Conservation (phyloP, 1,140 invertebrate genomes). For the Varroa destructor region DNA sequence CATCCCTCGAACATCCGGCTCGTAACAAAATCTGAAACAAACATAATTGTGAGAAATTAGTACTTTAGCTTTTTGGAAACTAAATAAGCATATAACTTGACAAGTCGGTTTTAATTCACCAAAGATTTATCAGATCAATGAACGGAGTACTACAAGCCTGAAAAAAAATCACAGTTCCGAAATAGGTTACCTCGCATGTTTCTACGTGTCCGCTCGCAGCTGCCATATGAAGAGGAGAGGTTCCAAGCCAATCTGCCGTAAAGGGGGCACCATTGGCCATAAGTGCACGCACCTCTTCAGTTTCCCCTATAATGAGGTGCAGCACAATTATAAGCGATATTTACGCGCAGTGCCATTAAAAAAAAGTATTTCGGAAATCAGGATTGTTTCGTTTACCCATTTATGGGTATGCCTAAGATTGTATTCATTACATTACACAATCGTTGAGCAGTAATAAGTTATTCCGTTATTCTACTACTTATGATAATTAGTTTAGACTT, state of each 20-base stretch:
- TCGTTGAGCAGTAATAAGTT: too few relatives aligned
- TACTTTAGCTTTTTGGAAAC: background rate
- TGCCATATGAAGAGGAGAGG: constrained; percentile 71
- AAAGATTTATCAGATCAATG: background rate
- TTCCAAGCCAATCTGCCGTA: constrained; percentile 74
- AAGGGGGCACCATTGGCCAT: constrained; percentile 77
- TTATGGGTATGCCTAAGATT: too few relatives aligned
- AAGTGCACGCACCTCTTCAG: constrained; percentile 58
- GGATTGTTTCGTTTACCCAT: too few relatives aligned
- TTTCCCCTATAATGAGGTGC: constrained; percentile 42
- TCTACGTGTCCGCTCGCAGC: constrained; percentile 65
- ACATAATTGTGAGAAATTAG: background rate
- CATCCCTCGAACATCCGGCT: constrained; percentile 70
- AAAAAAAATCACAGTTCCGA: background rate
- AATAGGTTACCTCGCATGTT: constrained; percentile 53
- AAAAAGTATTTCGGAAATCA: too few relatives aligned
- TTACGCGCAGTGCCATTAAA: background rate
- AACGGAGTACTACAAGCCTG: background rate
- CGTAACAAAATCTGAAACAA: constrained; percentile 47
- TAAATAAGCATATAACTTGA: background rate
- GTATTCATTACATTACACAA: too few relatives aligned
- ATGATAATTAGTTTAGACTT: too few relatives aligned
- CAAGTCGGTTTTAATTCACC: background rate
- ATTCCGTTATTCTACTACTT: too few relatives aligned
- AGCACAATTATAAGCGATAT: background rate